Percentiles rank a stretch among this genome's conserved stretches.
These are phyloP conservation scores for Ernsta delagoae DNA, from an alignment of 2,888 invertebrate species.

Conservation along the genomic window DNA sequence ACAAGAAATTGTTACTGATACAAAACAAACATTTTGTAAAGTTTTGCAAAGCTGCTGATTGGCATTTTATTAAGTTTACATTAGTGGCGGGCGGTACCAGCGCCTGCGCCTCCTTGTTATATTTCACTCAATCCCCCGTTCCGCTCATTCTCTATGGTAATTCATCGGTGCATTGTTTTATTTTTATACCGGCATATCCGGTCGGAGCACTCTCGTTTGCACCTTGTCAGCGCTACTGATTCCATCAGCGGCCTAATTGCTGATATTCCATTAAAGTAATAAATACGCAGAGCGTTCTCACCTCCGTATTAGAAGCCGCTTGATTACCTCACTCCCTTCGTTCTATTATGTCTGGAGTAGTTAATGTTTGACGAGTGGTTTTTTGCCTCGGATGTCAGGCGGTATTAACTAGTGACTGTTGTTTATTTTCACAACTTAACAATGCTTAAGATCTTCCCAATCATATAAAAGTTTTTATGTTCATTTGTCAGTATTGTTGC, in stretches of 20 bases:
- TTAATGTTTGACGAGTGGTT: slow-evolving; percentile 70
- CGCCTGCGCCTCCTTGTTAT: slow-evolving; percentile 64
- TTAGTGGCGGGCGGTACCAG: slow-evolving; percentile 63
- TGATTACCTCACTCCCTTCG: slow-evolving; percentile 76
- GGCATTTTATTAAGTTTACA: slow-evolving; percentile 22
- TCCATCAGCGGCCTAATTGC: slow-evolving; percentile 79
- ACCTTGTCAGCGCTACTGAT: slow-evolving; percentile 83
- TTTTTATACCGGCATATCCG: slow-evolving; percentile 75
- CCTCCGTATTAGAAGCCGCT: slow-evolving; percentile 72
- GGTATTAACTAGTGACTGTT: slow-evolving; percentile 63
- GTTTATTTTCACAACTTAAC: slow-evolving; percentile 60
- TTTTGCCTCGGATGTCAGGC: slow-evolving; percentile 57
- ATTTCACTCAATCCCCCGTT: slow-evolving; percentile 80
- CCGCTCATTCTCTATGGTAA: slow-evolving; percentile 81
- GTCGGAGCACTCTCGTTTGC: slow-evolving; percentile 80
- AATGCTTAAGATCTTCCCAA: slow-evolving; percentile 34
- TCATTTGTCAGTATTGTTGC: neutral
- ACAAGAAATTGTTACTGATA: too few relatives aligned
- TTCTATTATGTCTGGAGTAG: slow-evolving; percentile 76
- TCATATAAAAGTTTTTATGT: neutral
- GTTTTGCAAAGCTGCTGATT: slow-evolving; percentile 27
- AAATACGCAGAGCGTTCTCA: slow-evolving; percentile 77
- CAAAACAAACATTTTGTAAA: too few relatives aligned
- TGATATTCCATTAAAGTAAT: slow-evolving; percentile 83
- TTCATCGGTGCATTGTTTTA: slow-evolving; percentile 79